phyloP scores from a whole-genome alignment of 2,797 vertebrate species.

The Danio aesculapii region DNA sequence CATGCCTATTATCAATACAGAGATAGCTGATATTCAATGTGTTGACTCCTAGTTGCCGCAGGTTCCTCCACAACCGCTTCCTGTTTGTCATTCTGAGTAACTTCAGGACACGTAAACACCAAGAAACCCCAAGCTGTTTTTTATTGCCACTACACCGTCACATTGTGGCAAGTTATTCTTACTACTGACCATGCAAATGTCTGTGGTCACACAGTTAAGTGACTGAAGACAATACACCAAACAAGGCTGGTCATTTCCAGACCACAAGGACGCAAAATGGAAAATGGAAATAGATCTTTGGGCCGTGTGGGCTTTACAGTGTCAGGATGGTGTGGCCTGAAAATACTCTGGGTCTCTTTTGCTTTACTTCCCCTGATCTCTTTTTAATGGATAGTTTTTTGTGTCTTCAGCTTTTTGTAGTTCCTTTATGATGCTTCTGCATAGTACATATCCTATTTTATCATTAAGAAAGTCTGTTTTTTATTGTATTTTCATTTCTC shows the following conservation, averaged over 20 bases:
- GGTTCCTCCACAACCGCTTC: slow-evolving; percentile 34
- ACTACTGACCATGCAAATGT: slow-evolving; percentile 18
- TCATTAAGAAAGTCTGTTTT: no score
- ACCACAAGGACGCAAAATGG: slow-evolving; percentile 47
- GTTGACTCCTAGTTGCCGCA: slow-evolving; percentile 29
- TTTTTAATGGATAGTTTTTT: background rate
- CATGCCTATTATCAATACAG: background rate
- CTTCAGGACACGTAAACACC: slow-evolving; percentile 45
- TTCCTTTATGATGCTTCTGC: no score
- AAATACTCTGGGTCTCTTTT: background rate
- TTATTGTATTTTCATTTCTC: no score
- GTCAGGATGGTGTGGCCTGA: background rate
- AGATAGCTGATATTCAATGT: slow-evolving; percentile 22
- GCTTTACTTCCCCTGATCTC: slow-evolving; percentile 7
- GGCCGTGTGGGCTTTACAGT: background rate
- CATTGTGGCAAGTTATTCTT: slow-evolving; percentile 52
- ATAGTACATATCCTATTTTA: no score
- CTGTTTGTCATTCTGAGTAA: slow-evolving; percentile 51
- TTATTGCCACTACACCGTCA: slow-evolving; percentile 17
- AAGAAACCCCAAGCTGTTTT: slow-evolving; percentile 38
- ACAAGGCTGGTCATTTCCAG: slow-evolving; percentile 46
- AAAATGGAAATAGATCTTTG: slow-evolving; percentile 45
- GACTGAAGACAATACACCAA: slow-evolving; percentile 39
- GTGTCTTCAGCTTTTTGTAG: background rate
- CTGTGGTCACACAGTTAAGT: slow-evolving; percentile 45